Percentiles rank a stretch among this genome's conserved stretches.
phyloP scores from a whole-genome alignment of 1,140 invertebrate genomes.

The Trypoxylus dichotomus region DNA sequence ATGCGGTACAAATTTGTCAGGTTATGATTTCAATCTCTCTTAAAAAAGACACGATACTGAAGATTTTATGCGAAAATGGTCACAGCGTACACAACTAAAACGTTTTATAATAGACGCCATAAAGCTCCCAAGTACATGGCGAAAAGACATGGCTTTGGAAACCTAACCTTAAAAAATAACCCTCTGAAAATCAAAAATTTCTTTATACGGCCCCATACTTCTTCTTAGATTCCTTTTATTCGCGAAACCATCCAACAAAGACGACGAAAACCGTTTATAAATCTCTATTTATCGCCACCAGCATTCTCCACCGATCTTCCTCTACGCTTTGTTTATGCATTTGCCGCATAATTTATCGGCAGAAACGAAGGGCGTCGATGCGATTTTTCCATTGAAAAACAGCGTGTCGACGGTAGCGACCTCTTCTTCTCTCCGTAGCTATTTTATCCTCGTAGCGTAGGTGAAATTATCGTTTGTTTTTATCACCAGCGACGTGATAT shows the following conservation, averaged over 20 bases:
- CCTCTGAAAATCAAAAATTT: too few species aligned
- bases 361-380: neutral
- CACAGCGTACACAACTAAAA: too few species aligned
- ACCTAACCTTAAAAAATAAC: too few species aligned
- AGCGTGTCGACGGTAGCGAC: neutral
- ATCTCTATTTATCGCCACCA: neutral
- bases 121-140: too few species aligned
- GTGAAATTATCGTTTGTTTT: constrained; percentile 23
- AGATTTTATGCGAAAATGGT: too few species aligned
- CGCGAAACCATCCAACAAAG: neutral
- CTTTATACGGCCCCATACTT: neutral
- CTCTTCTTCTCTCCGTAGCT: neutral
- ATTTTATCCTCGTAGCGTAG: neutral
- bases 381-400: neutral
- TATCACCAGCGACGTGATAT: constrained; percentile 13
- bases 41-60: too few species aligned
- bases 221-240: neutral
- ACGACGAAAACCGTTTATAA: neutral
- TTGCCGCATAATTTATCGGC: constrained; percentile 16
- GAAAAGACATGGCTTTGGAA: too few species aligned
- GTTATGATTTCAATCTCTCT: too few species aligned
- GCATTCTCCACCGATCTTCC: neutral
- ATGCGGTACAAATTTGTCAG: too few species aligned
- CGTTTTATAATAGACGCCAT: too few species aligned
- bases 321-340: constrained; percentile 12